Base-by-base conservation (phyloP, 1,140 invertebrate genomes). In the Listronotus bonariensis region DNA sequence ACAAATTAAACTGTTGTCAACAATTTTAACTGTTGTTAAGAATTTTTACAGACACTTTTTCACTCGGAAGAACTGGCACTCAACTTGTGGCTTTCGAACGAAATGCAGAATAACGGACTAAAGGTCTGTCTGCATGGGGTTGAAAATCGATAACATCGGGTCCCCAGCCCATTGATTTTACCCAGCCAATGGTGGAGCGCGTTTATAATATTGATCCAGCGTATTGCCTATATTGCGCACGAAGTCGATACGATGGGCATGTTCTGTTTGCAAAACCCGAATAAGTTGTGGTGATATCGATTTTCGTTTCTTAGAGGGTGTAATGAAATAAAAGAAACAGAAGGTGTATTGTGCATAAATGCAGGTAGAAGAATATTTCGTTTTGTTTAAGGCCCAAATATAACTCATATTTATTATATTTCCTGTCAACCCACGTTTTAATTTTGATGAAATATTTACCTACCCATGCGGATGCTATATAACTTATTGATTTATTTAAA, bases 151-250 rank as follows among this genome's bases (percentile, higher is more conserved):
- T 77, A 77, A 72, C 74, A 76, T 77, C 69, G 74, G 76, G 46
- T 18, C 53, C 46, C 69, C 69, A 73, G 73, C 75, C 71, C 76
- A 78, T 78, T 76, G 77, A 78, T 78, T 78, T 77, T 73, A 61
- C 49, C 41, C 76, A 74, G 72, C 77, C 77, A 78, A 78, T 78
- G 69, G 71, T 74, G 69, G 64, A 65, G 62, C 68, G 67, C 74
- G 70, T 78, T 76, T 77, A 78, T 78, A 71, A 26, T 75, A 78
- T 78, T 74, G 77, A 78, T 70, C 76, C 74, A 74, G 71, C 77
- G 14, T 15, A 20, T 12, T 49, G 14, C 45, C 9, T 72, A 69
- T 70, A 71, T 67, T 74, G 68, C 56, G 70, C 51, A 54, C 32
- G 64, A 64, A 18, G 41, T 69, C 68, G 68, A 69, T 69, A 61